Evolutionary conservation across 1,140 invertebrate species (phyloP), one percentile per base, ranked within the genome.

Genomic region (Euwallacea fornicatus): DNA sequence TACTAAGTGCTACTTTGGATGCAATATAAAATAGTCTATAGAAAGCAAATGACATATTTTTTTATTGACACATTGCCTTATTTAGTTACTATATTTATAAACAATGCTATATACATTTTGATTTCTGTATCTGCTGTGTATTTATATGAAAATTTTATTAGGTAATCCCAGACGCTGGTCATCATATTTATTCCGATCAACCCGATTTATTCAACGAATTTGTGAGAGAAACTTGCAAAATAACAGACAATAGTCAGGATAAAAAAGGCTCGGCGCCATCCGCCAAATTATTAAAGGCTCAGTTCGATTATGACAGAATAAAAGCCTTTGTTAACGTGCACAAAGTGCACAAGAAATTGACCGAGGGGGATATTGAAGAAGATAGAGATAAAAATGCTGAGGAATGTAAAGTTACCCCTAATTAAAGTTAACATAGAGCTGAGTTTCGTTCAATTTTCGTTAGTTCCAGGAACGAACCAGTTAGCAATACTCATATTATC

Each of bases 151-250:
- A 33, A 33, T 2, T 33, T 33, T 33, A 33, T 42, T 78, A 97
- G 93, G 85, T 95, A 2, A 92, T 98, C 60, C 86, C 88, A 68
- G 93, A 94, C 66, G 95, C 97, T 13, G 96, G 97, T 7, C 97
- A 98, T 83, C 97, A 98, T 83, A 90, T 99, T 8, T 98, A 98
- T 83, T 91, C 96, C 2, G 97, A 99, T 78, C 91, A 91, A 81
- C 88, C 90, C 47, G 90, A 95, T 42, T 83, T 88, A 56, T 99
- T 99, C 81, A 98, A 98, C 83, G 85, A 89, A 76, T 85, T 91
- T 56, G 90, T 98, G 7, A 79, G 87, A 53, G 88, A 91, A 78
- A 89, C 93, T 43, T 96, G 94, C 74, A 75, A 78, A 2, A 76
- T 85, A 64, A 83, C 83, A 7, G 88, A 90, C 68, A 65, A 54